phyloP scores from a whole-genome alignment of 2,113 vertebrate species.

The Myotis yumanensis region DNA sequence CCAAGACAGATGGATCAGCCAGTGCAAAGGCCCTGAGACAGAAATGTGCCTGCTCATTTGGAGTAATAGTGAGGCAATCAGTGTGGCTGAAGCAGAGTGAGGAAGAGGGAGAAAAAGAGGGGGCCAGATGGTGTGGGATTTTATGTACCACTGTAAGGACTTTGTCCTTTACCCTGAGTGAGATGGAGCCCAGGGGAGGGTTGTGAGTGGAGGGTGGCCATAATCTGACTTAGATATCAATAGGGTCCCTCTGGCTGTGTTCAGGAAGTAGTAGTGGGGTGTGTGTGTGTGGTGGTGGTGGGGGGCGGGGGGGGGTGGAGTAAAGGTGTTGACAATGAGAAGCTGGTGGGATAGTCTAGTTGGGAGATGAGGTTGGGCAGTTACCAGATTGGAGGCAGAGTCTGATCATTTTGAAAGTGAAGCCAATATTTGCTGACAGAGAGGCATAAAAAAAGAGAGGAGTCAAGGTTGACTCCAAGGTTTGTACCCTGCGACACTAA shows the following conservation, averaged over 20 bases:
- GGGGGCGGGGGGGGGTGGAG: no score
- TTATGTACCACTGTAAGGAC: background rate
- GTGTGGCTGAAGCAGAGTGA: background rate
- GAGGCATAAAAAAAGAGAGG: background rate
- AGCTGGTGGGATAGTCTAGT: background rate
- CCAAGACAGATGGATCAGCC: background rate
- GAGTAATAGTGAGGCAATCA: background rate
- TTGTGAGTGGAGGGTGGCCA: background rate
- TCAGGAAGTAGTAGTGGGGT: background rate
- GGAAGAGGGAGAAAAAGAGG: background rate
- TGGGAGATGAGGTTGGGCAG: background rate
- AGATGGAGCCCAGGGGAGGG: background rate
- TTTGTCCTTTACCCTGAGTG: background rate
- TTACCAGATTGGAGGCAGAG: background rate
- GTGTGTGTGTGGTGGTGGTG: no score
- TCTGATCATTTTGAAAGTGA: conserved; percentile 18
- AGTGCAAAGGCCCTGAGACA: background rate
- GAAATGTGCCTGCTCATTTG: background rate
- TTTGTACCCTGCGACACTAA: background rate
- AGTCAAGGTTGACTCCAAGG: background rate
- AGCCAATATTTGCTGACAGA: background rate
- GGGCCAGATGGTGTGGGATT: background rate
- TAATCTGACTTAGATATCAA: background rate
- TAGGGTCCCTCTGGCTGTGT: background rate
- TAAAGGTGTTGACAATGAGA: background rate